Conservation (phyloP, 2,888 invertebrate genomes). For the Sicus ferrugineus region DNA sequence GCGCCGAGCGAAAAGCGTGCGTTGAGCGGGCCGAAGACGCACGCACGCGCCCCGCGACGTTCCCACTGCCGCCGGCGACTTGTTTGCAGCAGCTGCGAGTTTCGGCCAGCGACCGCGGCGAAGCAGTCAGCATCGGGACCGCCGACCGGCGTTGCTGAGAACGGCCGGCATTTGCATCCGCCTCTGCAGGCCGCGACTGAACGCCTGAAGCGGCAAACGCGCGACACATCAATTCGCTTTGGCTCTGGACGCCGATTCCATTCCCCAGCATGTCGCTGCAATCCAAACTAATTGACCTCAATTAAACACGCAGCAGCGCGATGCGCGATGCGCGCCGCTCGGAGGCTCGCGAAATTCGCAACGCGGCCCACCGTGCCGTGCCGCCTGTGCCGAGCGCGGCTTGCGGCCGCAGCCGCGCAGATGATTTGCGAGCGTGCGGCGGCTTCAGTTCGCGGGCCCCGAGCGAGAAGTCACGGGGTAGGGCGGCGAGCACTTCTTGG, state of each 20-base stretch:
- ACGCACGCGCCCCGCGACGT: too few species aligned
- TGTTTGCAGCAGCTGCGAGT: too few species aligned
- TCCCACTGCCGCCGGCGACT: too few species aligned
- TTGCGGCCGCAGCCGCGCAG: background rate
- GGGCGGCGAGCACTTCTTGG: slow-evolving; percentile 25
- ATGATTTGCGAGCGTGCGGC: background rate
- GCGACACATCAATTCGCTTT: background rate
- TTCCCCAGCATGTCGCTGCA: slow-evolving; percentile 38
- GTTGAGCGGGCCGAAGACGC: background rate
- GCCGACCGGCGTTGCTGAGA: background rate
- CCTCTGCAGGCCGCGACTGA: background rate
- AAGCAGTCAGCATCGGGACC: background rate
- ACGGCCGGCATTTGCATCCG: background rate
- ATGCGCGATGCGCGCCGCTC: slow-evolving; percentile 38
- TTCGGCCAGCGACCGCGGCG: too few species aligned
- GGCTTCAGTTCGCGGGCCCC: slow-evolving; percentile 12
- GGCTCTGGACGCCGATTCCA: background rate
- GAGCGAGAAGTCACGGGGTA: background rate
- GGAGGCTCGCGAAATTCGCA: slow-evolving; percentile 16
- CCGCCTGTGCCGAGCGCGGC: background rate
- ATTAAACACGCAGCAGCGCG: slow-evolving; percentile 50
- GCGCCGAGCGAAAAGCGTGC: too few species aligned
- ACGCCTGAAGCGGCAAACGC: background rate
- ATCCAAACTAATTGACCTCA: slow-evolving; percentile 61
- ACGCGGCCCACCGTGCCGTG: background rate